Evolutionary conservation across 2,888 invertebrate genomes (phyloP), one percentile per base, ranked within the genome.

Genomic region (Lissocephala sabroskyi): DNA sequence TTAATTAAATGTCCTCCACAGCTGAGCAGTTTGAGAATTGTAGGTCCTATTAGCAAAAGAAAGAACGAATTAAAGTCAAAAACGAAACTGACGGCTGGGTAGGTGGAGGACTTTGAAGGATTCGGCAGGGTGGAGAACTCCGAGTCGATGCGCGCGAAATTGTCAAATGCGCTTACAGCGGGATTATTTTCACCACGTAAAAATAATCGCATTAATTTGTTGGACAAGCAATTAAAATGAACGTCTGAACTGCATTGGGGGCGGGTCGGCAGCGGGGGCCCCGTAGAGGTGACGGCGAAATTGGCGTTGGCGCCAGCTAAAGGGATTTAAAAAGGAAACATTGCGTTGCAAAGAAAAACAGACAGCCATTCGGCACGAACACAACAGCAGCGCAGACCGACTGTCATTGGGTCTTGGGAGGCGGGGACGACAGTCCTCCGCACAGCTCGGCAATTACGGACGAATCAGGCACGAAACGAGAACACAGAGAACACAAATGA

Each of bases 201-300:
- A 66, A 67, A 68, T 66, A 67, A 66, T 67, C 65, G 68, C 58
- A 66, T 66, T 66, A 67, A 66, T 66, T 66, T 66, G 66, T 68
- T 56, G 57, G 59, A 68, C 62, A 68, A 62, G 58, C 66, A 68
- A 66, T 65, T 67, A 67, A 62, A 62, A 48, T 30, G 48, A 54
- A 42, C 56, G 51, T 37, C 50, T 44, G 56, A 29, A 55, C 42
- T 49, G 46, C 56, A 52, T 9, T 44, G 14, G 19, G 9, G 10
- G 23, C 23, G 10, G 32, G 7, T 5, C 3, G 18, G 33, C 37
- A 39, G 44, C 41, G 19, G 30, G 18, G 14, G 33, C 33, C 28
- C 26, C 36, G 29, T 17, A 37, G 28, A 13, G 9, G 17, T 16
- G 41, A 41, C 18, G 7, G 26, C 17, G 16, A 16, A 14, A 9